Evolutionary conservation across 92 coral and sea anemone species (phyloP).

Genomic region (Diadumene lineata): DNA sequence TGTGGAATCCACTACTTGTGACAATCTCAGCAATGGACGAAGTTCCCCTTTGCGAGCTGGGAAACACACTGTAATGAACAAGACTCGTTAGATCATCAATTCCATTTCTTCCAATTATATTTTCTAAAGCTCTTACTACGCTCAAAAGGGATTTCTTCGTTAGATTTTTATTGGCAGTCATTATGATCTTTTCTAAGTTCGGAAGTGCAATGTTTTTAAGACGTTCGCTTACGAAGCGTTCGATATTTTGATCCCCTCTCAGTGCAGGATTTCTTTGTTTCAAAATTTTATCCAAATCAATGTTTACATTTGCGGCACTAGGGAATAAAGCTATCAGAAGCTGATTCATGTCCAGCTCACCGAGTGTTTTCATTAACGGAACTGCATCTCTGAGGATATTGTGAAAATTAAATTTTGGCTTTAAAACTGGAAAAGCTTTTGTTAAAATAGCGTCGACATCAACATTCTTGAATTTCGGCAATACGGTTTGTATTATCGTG

Average conservation of each 20-base stretch:
- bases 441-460: conserved; percentile 10
- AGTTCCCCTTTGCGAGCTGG: neutral
- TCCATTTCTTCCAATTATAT: neutral
- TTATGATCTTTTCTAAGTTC: neutral
- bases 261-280: conserved; percentile 25
- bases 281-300: conserved; percentile 21
- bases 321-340: conserved; percentile 9
- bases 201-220: conserved; percentile 12
- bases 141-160: neutral
- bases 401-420: neutral
- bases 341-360: conserved; percentile 3
- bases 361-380: conserved; percentile 12
- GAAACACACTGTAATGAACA: neutral
- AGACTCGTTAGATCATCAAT: neutral
- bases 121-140: no score
- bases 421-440: conserved; percentile 11
- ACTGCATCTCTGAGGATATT: conserved; percentile 15
- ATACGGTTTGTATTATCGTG: neutral
- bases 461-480: conserved; percentile 3
- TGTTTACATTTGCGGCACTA: neutral
- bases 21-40: neutral
- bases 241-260: conserved; percentile 17
- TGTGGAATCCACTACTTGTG: neutral
- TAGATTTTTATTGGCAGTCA: neutral
- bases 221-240: neutral